Evolutionary conservation across 64 coral and sea anemone species (phyloP).

Genomic region (Dendrophyllia cribrosa): DNA sequence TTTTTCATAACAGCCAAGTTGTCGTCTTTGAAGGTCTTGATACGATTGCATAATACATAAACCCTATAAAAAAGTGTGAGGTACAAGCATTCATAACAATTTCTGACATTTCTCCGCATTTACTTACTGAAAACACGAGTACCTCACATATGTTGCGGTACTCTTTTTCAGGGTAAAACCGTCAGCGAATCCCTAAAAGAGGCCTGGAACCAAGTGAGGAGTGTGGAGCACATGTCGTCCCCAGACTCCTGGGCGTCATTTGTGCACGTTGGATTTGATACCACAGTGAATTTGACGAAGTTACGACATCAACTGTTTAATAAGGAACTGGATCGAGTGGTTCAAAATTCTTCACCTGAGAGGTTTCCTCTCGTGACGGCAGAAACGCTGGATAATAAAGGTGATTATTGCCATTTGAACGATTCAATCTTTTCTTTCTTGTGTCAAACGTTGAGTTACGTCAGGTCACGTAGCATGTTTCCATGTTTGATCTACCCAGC

Average conservation of each 20-base stretch:
- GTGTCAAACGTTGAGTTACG: no score
- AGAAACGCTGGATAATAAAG: conserved; percentile 26
- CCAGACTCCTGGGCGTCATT: conserved; percentile 83
- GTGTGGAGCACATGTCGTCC: conserved; percentile 54
- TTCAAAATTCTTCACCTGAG: conserved; percentile 33
- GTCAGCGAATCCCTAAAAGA: conserved; percentile 64
- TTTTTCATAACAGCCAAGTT: no score
- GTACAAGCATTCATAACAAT: no score
- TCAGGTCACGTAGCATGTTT: no score
- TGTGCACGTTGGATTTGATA: conserved; percentile 86
- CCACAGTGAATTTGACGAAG: conserved; percentile 64
- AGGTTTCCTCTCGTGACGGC: conserved; percentile 62
- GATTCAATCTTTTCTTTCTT: neutral
- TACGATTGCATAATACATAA: no score
- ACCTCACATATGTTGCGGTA: neutral
- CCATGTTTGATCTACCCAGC: no score
- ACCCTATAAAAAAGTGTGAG: no score
- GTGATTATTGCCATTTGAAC: neutral
- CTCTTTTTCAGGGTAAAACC: conserved; percentile 57
- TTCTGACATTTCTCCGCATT: no score
- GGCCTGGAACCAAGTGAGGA: conserved; percentile 62
- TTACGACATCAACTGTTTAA: conserved; percentile 70
- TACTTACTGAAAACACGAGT: no score
- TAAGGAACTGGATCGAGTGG: conserved; percentile 63
- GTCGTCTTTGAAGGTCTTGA: no score